phyloP scores from a whole-genome alignment of 2,797 vertebrate genomes.

The Tinamus major region DNA sequence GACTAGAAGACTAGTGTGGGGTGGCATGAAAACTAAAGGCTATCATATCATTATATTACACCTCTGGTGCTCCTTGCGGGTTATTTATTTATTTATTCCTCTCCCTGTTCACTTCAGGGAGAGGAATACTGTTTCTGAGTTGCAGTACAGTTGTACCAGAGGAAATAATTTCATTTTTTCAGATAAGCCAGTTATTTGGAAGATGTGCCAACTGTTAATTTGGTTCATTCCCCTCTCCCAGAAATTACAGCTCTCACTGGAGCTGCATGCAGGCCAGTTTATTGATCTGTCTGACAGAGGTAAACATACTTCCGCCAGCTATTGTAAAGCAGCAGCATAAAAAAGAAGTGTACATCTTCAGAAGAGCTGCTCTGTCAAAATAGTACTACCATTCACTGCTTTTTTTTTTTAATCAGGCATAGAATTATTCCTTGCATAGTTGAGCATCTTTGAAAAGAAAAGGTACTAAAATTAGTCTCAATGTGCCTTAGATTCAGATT shows the following conservation, averaged over 20 bases:
- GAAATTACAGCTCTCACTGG: constrained; percentile 7
- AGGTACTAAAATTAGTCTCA: constrained; percentile 54
- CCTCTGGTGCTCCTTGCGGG: neutral
- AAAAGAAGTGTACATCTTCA: constrained; percentile 33
- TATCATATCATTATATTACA: neutral
- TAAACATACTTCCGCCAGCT: constrained; percentile 42
- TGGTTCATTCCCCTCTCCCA: neutral
- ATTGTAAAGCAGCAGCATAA: neutral
- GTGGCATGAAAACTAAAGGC: neutral
- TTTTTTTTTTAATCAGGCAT: neutral
- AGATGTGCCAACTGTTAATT: neutral
- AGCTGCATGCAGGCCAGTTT: constrained; percentile 11
- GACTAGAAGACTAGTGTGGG: neutral
- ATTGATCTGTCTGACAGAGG: constrained; percentile 24
- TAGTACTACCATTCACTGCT: constrained; percentile 18
- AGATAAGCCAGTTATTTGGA: neutral
- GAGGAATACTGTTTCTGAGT: neutral
- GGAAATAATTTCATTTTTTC: neutral
- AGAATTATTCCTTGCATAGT: constrained; percentile 50
- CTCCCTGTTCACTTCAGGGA: neutral
- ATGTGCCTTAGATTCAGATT: constrained; percentile 28
- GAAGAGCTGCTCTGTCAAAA: constrained; percentile 55
- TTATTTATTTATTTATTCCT: too few species aligned
- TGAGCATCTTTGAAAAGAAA: constrained; percentile 61
- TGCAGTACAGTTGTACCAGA: neutral